phyloP scores from a whole-genome alignment of 2,888 invertebrate species.

The Cerastis rubricosa region DNA sequence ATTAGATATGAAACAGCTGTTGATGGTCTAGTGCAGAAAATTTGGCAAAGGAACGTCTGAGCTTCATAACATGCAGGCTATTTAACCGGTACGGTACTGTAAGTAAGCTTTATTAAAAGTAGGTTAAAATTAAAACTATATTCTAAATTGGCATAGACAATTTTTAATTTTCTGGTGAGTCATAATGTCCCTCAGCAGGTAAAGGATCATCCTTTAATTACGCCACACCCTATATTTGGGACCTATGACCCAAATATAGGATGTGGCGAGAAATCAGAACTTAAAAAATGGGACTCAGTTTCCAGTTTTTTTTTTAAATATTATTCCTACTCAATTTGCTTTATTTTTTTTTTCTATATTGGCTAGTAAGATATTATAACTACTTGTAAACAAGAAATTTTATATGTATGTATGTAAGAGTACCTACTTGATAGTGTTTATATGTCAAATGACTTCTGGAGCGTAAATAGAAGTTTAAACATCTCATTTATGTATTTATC shows the following conservation, averaged over 20 bases:
- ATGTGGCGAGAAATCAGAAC: not conserved
- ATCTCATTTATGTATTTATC: not conserved
- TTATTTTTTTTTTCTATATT: not conserved
- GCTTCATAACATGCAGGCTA: slow-evolving; percentile 33
- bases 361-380: not conserved
- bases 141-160: too few relatives aligned
- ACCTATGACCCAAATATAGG: too few relatives aligned
- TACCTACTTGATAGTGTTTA: not conserved
- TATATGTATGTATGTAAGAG: not conserved
- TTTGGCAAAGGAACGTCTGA: slow-evolving; percentile 27
- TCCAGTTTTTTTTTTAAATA: not conserved
- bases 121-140: not conserved
- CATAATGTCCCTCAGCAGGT: too few relatives aligned
- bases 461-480: not conserved
- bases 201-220: too few relatives aligned
- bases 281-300: not conserved
- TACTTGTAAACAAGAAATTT: not conserved
- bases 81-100: slow-evolving; percentile 32
- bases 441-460: not conserved
- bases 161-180: too few relatives aligned
- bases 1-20: slow-evolving; percentile 14
- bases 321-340: not conserved
- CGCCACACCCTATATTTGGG: not conserved
- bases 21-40: slow-evolving; percentile 19
- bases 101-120: not conserved